A percentile compares a stretch with the other conserved stretches of the same genome.
These are phyloP conservation scores for Salvelinus alpinus DNA, from an alignment of 2,113 vertebrate genomes.

Conservation along the genomic window DNA sequence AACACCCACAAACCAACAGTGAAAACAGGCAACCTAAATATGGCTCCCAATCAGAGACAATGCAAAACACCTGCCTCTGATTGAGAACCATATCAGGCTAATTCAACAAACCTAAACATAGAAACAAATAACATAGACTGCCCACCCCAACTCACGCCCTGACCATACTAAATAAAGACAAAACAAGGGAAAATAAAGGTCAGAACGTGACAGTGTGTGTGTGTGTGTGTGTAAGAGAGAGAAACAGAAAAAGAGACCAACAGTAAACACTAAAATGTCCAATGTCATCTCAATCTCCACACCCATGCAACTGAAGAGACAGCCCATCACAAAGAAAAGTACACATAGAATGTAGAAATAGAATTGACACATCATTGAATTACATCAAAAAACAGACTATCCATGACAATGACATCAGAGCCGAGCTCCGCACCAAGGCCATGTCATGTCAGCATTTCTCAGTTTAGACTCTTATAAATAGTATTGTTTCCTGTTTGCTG, in stretches of 20 bases:
- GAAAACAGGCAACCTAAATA: too few relatives aligned
- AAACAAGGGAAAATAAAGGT: too few relatives aligned
- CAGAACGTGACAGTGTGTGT: not conserved
- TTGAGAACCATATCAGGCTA: too few relatives aligned
- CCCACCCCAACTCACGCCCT: too few relatives aligned
- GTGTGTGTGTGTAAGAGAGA: not conserved
- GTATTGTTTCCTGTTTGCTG: conserved; percentile 45
- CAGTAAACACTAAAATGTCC: not conserved
- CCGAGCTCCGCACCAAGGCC: conserved; percentile 41
- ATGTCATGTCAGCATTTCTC: conserved; percentile 48
- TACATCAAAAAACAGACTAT: conserved; percentile 1
- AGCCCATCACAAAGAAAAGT: not conserved
- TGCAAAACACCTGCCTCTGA: too few relatives aligned
- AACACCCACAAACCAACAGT: too few relatives aligned
- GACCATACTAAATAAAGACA: too few relatives aligned
- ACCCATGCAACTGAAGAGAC: not conserved
- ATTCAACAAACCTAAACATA: too few relatives aligned
- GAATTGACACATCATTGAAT: too few relatives aligned
- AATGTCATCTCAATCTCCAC: not conserved
- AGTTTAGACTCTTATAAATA: conserved; percentile 45
- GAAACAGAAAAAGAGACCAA: not conserved
- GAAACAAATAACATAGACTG: too few relatives aligned
- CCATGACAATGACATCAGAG: conserved; percentile 40
- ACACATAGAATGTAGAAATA: too few relatives aligned
- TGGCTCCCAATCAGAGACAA: too few relatives aligned